Base-by-base conservation (phyloP, 2,113 vertebrate genomes). In the Dendropsophus ebraccatus region DNA sequence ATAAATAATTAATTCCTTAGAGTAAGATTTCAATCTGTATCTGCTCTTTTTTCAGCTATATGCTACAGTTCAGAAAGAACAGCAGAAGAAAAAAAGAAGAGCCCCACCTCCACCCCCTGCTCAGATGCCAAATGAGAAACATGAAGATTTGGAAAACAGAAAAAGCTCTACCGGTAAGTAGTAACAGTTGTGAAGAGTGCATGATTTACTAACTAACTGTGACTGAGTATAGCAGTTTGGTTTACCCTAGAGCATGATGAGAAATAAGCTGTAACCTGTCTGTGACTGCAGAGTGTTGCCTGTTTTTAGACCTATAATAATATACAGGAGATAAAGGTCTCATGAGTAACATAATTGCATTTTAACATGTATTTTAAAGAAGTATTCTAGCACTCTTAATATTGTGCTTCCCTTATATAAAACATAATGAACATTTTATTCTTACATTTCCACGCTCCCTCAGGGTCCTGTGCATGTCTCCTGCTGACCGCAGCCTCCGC, bases 41-140 rank as follows among this genome's bases (percentile, higher is more conserved):
- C 41, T 41, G 2, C 16, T 21, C 4, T 88, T 89, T 83, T 87
- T 84, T n/a, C 83, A 99, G 97, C 77, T 93, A 88, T 92, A 90
- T 7, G 91, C 92, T 78, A 90, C 91, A 88, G 96, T 94, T 4
- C 91, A 94, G 35, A 91, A 90, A 0, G 91, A 94, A 86, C 90
- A 93, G 84, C 95, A 94, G 90, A 95, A 95, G 82, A 97, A 96
- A 91, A 99, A 98, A 91, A 93, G 97, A 21, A 96, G 95, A 88
- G 97, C 98, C 1, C 98, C 97, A 12, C 75, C 93, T 21, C 94
- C 96, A 0, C 95, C 92, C 76, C 92, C 88, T 83, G 91, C 92
- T 2, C 82, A 91, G 5, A 90, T 94, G 13, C 92, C 95, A 21
- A 94, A 91, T 72, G 96, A 95, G 88, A 96, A 94, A 88, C 88